Base-by-base conservation (phyloP, 2,888 invertebrate species). In the Aphodius sticticus region DNA sequence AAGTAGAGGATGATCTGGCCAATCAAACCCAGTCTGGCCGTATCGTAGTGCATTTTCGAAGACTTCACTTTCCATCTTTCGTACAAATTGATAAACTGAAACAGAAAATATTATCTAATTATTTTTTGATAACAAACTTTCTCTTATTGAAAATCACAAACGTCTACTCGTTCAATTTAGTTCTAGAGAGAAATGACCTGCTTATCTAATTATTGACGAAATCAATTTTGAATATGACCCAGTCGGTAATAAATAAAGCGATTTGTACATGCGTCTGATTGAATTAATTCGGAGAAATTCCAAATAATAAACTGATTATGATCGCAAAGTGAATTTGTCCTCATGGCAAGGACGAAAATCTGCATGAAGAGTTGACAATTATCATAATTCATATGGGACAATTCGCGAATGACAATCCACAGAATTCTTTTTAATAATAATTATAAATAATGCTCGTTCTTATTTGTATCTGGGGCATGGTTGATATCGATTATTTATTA, bases 1-100 rank as follows among this genome's bases (percentile, higher is more conserved):
- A 97, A 90, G 85, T 97, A 97, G 76, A 96, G 92, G 81, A 95
- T 90, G 78, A 97, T 94, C 85, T 96, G 96, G 0, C 95, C 94
- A 7, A 96, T 90, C 84, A 97, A 90, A 76, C 95, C 94, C 69
- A 96, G 89, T 84, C 94, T 93, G 69, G 92, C 91, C 81, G 94
- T 93, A 84, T 93, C 92, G 86, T 93, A 92, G 84, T 93, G 91
- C 84, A 92, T 91, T 86, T 93, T 92, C 76, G 92, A 91, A 82
- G 92, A 93, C 35, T 74, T 74, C 3, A 9, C 9, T 86, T 96
- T 96, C 90, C 96, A 96, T 83, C 95, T 93, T n/a, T 93, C 91
- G 86, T 96, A 96, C 0, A 96, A 93, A 80, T 93, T 92, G 79
- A 94, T 93, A 83, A 96, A 93, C 95, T 96, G 90, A 78, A 88